A percentile compares a stretch with the other conserved stretches of the same genome.
Evolutionary conservation across 2,888 invertebrate species (phyloP).

Genomic region (Apamea anceps): DNA sequence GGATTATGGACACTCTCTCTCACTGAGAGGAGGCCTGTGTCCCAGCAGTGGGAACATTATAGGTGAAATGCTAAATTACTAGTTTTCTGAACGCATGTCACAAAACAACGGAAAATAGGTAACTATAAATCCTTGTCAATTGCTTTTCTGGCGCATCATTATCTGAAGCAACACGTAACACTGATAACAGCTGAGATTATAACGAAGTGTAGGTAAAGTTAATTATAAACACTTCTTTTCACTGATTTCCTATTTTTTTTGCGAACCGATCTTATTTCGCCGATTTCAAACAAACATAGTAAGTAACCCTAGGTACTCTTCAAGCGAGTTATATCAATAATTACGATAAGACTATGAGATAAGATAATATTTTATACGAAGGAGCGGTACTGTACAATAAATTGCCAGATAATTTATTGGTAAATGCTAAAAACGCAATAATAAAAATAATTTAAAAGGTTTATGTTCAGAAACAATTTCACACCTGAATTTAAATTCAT

Average conservation of each 20-base stretch:
- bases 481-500: neutral
- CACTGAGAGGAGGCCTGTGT: neutral
- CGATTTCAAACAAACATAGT: neutral
- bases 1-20: too few relatives aligned
- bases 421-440: neutral
- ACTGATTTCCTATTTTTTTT: neutral
- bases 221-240: neutral
- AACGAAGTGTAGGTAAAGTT: neutral
- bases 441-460: neutral
- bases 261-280: neutral
- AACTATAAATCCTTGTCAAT: neutral
- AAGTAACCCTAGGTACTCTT: neutral
- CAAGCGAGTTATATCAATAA: neutral
- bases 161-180: neutral
- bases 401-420: neutral
- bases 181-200: neutral
- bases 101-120: too few relatives aligned
- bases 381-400: neutral
- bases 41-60: neutral
- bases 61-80: neutral
- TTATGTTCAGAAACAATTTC: neutral
- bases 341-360: neutral
- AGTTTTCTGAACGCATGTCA: neutral
- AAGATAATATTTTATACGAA: neutral
- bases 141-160: neutral